Evolutionary conservation across 2,888 invertebrate genomes (phyloP), one percentile per base, ranked within the genome.

Genomic region (Spilosoma lubricipeda): DNA sequence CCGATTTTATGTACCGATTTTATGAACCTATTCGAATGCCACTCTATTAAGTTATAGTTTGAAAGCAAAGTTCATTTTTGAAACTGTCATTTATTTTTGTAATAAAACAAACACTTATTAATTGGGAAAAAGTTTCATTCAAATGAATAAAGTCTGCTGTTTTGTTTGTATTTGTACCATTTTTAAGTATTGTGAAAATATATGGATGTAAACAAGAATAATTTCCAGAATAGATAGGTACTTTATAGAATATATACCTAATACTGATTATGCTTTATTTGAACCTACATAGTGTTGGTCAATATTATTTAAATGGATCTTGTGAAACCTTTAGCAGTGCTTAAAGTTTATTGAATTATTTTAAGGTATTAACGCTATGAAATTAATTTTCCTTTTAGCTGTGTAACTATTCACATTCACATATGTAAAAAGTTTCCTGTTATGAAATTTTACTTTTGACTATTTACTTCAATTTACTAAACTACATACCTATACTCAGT

Each of bases 1-100:
- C n/a, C 56, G 39, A 8, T 56, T 69, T n/a, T n/a, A n/a, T n/a
- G n/a, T n/a, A n/a, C n/a, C n/a, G 36, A 36, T 23, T 69, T 69
- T 69, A 56, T 39, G n/a, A 18, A 56, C n/a, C 56, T 56, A 8
- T 56, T 69, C 18, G 69, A 59, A 69, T 59, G 27, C 39, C 27
- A 69, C 56, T 56, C 8, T 9, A 9, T 30, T 33, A 39, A 69
- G 5, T 45, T 30, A 56, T 36, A 69, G n/a, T n/a, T 69, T 11
- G 2, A 36, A n/a, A n/a, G 56, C 18, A 36, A 36, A 56, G 23
- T 56, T n/a, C 15, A 27, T 5, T 70, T 18, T 70, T 39, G 39
- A 59, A 70, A 59, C 15, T 56, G 56, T 56, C n/a, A 33, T 27
- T 67, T 42, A 42, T 69, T 59, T 59, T 48, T 48, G 20, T 48